A percentile compares a stretch with the other conserved stretches of the same genome.
phyloP scores from a whole-genome alignment of 2,888 invertebrate species.

The Drosophila maculinotata region DNA sequence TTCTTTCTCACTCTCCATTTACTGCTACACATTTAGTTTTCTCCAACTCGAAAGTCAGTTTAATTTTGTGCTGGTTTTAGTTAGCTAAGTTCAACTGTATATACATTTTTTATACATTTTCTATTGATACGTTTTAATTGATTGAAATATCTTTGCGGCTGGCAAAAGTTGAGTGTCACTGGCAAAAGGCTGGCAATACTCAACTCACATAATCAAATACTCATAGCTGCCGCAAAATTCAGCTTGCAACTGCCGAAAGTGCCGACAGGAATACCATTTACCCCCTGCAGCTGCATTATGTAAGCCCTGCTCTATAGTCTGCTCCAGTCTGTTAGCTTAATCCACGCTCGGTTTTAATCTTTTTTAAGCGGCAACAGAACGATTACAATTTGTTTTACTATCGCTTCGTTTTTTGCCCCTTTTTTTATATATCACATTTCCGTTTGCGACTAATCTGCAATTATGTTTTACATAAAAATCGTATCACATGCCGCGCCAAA shows the following conservation, averaged over 20 bases:
- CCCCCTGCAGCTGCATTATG: not conserved
- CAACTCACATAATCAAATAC: conserved; percentile 16
- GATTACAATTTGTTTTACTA: conserved; percentile 61
- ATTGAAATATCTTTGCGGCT: conserved; percentile 67
- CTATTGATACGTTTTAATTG: conserved; percentile 62
- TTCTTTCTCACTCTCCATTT: no score
- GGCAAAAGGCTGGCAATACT: conserved; percentile 3
- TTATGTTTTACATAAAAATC: conserved; percentile 78
- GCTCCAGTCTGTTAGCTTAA: conserved; percentile 24
- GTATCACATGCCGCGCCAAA: conserved; percentile 63
- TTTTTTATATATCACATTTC: conserved; percentile 52
- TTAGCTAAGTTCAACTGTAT: not conserved
- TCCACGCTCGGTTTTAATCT: conserved; percentile 59
- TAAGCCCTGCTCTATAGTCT: conserved; percentile 7
- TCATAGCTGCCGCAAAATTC: no score
- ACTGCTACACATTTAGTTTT: no score
- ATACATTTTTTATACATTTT: not conserved
- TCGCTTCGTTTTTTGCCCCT: conserved; percentile 9
- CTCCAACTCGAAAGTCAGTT: no score
- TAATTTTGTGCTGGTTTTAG: no score
- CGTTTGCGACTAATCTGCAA: conserved; percentile 76
- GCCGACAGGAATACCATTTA: not conserved
- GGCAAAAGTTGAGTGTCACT: conserved; percentile 8
- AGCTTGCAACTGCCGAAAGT: conserved; percentile 9
- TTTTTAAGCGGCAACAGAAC: conserved; percentile 69